These are phyloP conservation scores for Piliocolobus tephrosceles DNA, from an alignment of 2,113 vertebrate genomes.

Conservation along the genomic window DNA sequence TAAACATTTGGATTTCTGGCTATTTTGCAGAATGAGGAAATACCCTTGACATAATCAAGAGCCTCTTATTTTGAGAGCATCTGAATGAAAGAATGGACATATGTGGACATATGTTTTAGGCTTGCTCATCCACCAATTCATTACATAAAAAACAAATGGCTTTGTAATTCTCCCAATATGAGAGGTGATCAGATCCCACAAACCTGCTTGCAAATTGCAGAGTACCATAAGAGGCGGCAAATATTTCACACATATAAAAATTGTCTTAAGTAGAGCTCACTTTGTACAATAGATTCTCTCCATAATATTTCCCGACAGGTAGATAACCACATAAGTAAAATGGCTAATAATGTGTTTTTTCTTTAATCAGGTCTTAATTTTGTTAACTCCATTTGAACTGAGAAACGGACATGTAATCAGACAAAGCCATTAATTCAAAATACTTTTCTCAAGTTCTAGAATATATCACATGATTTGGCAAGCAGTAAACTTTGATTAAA, in stretches of 20 bases:
- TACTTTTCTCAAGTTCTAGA: neutral
- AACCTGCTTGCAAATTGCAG: neutral
- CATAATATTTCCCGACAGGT: neutral
- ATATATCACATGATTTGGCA: no score
- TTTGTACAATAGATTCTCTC: neutral
- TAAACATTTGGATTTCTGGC: neutral
- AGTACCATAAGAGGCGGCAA: neutral
- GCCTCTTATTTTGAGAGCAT: neutral
- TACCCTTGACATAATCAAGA: no score
- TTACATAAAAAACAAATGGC: neutral
- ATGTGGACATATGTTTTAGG: neutral
- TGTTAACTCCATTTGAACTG: neutral
- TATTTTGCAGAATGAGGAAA: neutral
- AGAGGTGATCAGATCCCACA: neutral
- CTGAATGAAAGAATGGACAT: neutral
- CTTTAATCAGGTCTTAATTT: neutral
- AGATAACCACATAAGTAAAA: neutral
- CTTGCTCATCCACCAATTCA: neutral
- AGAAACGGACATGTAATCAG: neutral
- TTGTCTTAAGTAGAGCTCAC: neutral
- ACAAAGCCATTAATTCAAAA: neutral
- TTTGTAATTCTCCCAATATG: neutral
- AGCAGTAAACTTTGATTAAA: neutral
- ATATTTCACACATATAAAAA: neutral
- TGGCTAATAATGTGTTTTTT: neutral